A percentile compares a stretch with the other conserved stretches of the same genome.
Evolutionary conservation across 1,140 invertebrate species (phyloP).

Genomic region (Drosophila ercepeae): DNA sequence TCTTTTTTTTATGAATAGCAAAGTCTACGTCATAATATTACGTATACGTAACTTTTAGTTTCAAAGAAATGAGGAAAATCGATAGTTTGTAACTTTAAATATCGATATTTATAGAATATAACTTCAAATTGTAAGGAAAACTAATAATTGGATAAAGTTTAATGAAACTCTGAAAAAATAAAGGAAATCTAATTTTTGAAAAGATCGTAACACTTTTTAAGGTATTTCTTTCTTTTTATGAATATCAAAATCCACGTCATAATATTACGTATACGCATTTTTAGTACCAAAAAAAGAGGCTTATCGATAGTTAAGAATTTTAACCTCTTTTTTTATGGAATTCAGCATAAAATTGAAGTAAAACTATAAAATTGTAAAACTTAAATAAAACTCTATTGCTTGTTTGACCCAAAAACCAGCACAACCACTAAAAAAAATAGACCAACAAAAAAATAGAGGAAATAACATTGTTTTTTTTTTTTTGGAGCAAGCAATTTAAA

Average conservation of each 20-base stretch:
- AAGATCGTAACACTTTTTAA: not conserved
- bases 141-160: no score
- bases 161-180: no score
- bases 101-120: no score
- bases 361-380: not conserved
- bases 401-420: slow-evolving; percentile 37
- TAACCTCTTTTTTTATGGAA: no score
- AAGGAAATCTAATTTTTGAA: no score
- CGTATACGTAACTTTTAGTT: not conserved
- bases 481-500: slow-evolving; percentile 4
- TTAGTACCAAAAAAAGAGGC: no score
- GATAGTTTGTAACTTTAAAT: not conserved
- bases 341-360: no score
- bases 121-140: no score
- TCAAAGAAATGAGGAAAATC: no score
- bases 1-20: not conserved
- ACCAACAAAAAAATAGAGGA: slow-evolving; percentile 3
- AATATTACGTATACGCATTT: not conserved
- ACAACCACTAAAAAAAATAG: not conserved
- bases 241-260: not conserved
- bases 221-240: not conserved
- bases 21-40: not conserved
- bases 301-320: not conserved
- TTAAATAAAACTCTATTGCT: not conserved
- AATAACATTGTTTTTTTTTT: not conserved